Percentiles rank a stretch among this genome's conserved stretches.
Evolutionary conservation across 2,113 vertebrate genomes (phyloP).

Genomic region (Rhagologus leucostigma): DNA sequence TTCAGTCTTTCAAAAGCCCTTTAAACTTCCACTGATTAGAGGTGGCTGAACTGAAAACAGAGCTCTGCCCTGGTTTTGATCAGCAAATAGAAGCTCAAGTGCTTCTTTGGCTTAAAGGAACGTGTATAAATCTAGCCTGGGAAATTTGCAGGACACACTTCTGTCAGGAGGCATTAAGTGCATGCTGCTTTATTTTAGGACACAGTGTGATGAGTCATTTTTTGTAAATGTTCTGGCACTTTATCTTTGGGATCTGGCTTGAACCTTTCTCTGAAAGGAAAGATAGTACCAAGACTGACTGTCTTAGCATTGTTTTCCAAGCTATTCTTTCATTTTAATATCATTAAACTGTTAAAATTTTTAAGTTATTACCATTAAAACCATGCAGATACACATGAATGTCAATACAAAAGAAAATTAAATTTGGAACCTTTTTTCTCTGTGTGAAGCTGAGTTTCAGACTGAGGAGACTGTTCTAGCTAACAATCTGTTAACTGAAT

Average conservation of each 20-base stretch:
- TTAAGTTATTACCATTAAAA: not conserved
- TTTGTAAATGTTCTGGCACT: not conserved
- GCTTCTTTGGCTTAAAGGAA: not conserved
- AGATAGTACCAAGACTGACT: not conserved
- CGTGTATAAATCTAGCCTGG: not conserved
- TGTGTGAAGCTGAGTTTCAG: not conserved
- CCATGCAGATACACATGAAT: not conserved
- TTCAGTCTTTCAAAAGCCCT: conserved; percentile 47
- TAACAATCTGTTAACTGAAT: not conserved
- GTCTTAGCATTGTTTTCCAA: not conserved
- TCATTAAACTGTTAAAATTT: not conserved
- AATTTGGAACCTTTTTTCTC: not conserved
- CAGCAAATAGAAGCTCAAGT: not conserved
- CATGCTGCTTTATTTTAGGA: not conserved
- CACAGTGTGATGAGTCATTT: not conserved
- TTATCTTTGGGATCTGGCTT: not conserved
- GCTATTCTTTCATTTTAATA: not conserved
- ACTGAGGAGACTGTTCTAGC: not conserved
- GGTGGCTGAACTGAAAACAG: conserved; percentile 13
- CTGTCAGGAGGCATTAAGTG: not conserved
- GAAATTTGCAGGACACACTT: not conserved
- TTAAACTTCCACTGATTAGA: conserved; percentile 32
- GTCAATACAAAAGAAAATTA: not conserved
- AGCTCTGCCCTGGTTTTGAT: not conserved
- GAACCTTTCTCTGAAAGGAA: not conserved